phyloP scores from a whole-genome alignment of 2,113 vertebrate genomes.

The Cnemophilus loriae region DNA sequence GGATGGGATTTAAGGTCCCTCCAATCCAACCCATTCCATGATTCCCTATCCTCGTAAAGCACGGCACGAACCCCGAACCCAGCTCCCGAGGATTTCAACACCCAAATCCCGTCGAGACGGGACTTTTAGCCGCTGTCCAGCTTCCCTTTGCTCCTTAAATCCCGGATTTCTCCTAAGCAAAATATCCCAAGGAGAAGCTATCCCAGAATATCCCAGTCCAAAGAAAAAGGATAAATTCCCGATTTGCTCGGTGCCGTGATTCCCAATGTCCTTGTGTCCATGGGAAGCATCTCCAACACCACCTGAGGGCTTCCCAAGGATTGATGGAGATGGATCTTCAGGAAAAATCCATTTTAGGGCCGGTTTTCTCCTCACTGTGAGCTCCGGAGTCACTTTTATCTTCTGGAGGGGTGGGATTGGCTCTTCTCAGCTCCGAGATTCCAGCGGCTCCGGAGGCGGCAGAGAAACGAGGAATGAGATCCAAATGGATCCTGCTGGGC shows the following conservation, averaged over 20 bases:
- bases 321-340: background rate
- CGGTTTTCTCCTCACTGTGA: background rate
- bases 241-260: rapidly evolving
- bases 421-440: background rate
- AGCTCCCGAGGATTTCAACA: background rate
- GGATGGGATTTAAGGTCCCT: background rate
- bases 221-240: background rate
- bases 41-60: background rate
- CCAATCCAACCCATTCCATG: background rate
- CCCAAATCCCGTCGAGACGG: rapidly evolving
- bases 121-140: background rate
- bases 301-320: background rate
- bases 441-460: rapidly evolving
- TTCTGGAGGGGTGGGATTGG: background rate
- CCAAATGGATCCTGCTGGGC: background rate
- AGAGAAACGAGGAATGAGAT: background rate
- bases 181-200: background rate
- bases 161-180: background rate
- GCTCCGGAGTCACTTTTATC: background rate
- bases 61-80: rapidly evolving
- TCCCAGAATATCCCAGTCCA: background rate
- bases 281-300: background rate
- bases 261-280: background rate
- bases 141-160: background rate
- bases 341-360: background rate